Evolutionary conservation across 2,113 vertebrate species (phyloP).

Genomic region (Odocoileus hemionus): DNA sequence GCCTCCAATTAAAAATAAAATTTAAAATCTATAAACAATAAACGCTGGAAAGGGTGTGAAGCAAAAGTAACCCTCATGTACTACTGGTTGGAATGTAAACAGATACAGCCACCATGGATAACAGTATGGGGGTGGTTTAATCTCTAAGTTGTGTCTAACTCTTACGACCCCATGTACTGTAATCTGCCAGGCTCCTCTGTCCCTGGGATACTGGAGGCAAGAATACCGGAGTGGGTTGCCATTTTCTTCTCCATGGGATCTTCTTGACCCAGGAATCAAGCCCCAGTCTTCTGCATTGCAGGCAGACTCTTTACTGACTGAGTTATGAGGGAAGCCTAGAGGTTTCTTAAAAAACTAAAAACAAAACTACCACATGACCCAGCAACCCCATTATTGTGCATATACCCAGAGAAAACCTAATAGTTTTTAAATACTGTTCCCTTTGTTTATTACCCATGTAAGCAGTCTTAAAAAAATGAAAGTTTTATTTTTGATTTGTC

Average conservation of each 20-base stretch:
- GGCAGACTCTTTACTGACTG: not conserved
- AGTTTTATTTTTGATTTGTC: not conserved
- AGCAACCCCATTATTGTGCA: not conserved
- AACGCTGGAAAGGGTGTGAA: not conserved
- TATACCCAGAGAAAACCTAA: not conserved
- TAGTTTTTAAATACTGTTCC: not conserved
- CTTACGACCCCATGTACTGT: not conserved
- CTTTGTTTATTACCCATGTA: not conserved
- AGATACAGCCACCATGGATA: not conserved
- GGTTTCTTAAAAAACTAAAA: not conserved
- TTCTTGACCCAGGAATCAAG: not conserved
- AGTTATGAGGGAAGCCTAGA: not conserved
- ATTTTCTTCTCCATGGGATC: not conserved
- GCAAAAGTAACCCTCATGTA: not conserved
- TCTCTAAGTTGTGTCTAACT: accelerated
- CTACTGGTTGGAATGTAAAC: not conserved
- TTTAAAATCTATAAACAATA: not conserved
- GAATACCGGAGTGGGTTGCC: not conserved
- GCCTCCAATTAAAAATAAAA: not conserved
- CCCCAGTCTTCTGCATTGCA: not conserved
- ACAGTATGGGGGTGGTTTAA: not conserved
- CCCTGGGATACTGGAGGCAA: not conserved
- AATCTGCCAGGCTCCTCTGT: not conserved
- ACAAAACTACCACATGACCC: not conserved
- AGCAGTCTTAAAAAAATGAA: not conserved